Evolutionary conservation across 2,797 vertebrate species (phyloP).

Genomic region (Pitangus sulphuratus): DNA sequence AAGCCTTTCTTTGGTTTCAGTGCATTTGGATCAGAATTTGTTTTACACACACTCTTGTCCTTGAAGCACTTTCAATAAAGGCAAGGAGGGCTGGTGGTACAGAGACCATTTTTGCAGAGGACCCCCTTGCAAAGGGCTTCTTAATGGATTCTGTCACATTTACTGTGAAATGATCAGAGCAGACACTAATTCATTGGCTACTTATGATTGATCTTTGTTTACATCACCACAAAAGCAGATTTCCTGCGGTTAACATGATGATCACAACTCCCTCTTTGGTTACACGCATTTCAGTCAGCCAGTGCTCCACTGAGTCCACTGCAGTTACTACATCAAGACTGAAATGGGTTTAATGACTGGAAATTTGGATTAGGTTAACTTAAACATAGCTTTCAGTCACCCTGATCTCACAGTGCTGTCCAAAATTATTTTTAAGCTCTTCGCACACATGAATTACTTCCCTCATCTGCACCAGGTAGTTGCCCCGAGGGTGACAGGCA

Average conservation of each 20-base stretch:
- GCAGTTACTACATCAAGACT: background rate
- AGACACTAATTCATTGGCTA: constrained; percentile 27
- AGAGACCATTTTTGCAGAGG: background rate
- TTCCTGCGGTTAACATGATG: constrained; percentile 6
- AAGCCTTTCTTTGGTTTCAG: background rate
- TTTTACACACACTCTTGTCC: background rate
- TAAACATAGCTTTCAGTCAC: background rate
- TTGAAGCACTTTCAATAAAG: background rate
- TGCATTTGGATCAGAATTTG: background rate
- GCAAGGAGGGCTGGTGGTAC: rapidly evolving
- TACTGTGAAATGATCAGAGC: background rate
- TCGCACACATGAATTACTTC: background rate
- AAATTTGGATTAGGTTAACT: background rate
- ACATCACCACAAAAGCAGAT: constrained; percentile 16
- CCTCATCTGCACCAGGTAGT: background rate
- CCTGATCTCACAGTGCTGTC: background rate
- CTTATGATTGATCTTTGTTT: constrained; percentile 17
- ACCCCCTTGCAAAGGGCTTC: background rate
- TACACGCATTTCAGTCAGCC: background rate
- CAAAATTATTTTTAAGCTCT: background rate
- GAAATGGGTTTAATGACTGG: background rate
- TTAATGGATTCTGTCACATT: background rate
- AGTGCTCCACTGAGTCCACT: background rate
- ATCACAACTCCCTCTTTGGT: background rate
- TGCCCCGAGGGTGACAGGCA: background rate